These are phyloP conservation scores for Larimichthys polyactis DNA, from an alignment of 2,113 vertebrate genomes.

Conservation along the genomic window DNA sequence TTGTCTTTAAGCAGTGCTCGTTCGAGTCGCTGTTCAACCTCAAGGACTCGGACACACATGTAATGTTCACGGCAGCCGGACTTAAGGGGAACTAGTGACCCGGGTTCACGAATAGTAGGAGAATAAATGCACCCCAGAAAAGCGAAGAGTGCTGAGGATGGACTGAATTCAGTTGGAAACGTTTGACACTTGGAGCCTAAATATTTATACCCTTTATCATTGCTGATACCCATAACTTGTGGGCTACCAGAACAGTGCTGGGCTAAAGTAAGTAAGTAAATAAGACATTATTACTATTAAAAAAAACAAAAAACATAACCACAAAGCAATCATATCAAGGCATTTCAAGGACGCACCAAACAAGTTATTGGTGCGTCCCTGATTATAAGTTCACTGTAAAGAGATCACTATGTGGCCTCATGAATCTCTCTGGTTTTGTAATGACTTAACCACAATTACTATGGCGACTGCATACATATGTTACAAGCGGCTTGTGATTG, in stretches of 20 bases:
- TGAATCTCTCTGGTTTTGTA: constrained; percentile 36
- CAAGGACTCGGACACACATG: constrained; percentile 5
- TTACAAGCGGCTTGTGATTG: constrained; percentile 52
- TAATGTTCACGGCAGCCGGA: background rate
- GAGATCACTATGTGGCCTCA: background rate
- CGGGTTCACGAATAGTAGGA: background rate
- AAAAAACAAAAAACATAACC: too few relatives aligned
- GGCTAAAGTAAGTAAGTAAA: background rate
- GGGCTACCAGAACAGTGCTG: background rate
- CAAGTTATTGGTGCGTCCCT: background rate
- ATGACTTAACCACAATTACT: constrained; percentile 44
- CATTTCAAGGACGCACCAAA: constrained; percentile 3
- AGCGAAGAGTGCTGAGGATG: background rate
- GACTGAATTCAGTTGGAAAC: background rate
- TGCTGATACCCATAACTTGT: background rate
- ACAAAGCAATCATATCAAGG: background rate
- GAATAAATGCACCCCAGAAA: background rate
- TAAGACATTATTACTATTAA: too few relatives aligned
- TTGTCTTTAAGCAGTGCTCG: background rate
- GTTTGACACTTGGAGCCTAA: background rate
- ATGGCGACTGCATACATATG: constrained; percentile 33
- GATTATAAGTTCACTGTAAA: background rate
- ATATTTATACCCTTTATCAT: background rate
- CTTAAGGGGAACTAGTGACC: constrained; percentile 1
- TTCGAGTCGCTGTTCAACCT: constrained; percentile 25